Evolutionary conservation across 2,888 invertebrate species (phyloP), one percentile per base, ranked within the genome.

Genomic region (Thalpophila matura): DNA sequence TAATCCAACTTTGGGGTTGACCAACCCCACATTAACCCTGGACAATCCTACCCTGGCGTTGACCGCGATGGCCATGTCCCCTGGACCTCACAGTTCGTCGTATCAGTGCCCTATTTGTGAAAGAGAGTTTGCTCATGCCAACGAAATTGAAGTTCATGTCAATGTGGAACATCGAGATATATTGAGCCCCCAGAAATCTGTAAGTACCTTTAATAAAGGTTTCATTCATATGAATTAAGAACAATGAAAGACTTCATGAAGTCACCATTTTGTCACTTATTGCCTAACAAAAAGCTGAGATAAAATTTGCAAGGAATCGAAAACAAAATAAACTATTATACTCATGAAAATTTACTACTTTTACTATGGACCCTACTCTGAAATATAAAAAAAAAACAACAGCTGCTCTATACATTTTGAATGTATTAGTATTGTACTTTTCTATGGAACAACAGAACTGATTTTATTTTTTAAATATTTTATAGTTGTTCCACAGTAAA

Each of bases 81-180:
- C 93, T 1, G 93, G 92, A 0, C 91, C 95, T 6, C 91, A 96
- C 42, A 87, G 90, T 18, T 94, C 95, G 0, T 86, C 95, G 9
- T 97, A 96, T 79, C 96, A 97, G 72, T 98, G 98, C 86, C 98
- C 98, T 0, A 95, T 98, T 42, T 98, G 98, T 90, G 96, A 96
- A 63, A 96, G 96, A 74, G 96, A 96, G 47, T 97, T 97, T 85
- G 95, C 96, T 45, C 96, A 96, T 77, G 96, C 96, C n/a, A 96
- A 97, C 2, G 97, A 98, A 86, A 96, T 98, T 50, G 98, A 98
- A 89, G 91, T 98, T 49, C 98, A 98, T 86, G 98, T 98, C 0
- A 98, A 98, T 91, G 97, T 97, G 59, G 98, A 97, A 82, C 98
- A 98, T 87, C 96, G 96, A 82, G 98, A 98, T 91, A 97, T 98